Conservation (phyloP, 2,113 vertebrate species). For the Tretioscincus oriximinensis region DNA sequence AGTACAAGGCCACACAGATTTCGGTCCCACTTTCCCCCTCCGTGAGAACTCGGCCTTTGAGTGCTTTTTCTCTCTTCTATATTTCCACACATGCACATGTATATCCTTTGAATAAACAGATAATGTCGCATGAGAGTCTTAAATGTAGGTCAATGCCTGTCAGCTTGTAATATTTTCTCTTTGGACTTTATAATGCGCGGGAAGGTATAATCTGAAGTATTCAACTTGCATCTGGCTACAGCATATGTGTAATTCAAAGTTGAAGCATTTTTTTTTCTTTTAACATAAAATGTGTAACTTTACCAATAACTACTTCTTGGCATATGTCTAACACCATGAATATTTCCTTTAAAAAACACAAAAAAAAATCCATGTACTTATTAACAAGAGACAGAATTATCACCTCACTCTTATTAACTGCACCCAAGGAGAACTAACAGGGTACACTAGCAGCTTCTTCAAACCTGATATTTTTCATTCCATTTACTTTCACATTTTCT, state of each 20-base stretch:
- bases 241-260: neutral
- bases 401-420: constrained; percentile 18
- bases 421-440: constrained; percentile 18
- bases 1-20: too few species aligned
- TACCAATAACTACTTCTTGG: neutral
- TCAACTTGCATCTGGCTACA: too few species aligned
- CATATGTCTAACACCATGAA: constrained; percentile 1
- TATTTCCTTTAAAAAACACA: neutral
- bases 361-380: constrained; percentile 2
- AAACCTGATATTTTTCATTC: constrained; percentile 10
- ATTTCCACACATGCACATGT: too few species aligned
- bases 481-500: constrained; percentile 11
- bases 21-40: too few species aligned
- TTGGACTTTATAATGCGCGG: too few species aligned
- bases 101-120: too few species aligned
- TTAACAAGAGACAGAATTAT: constrained; percentile 15
- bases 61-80: too few species aligned
- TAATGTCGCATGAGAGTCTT: too few species aligned
- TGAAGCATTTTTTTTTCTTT: constrained; percentile 22
- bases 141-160: too few species aligned
- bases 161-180: too few species aligned
- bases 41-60: too few species aligned
- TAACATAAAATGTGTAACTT: constrained; percentile 14
- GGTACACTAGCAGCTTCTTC: constrained; percentile 21
- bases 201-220: too few species aligned